Conservation (phyloP, 2,113 vertebrate genomes). For the Dromaius novaehollandiae region DNA sequence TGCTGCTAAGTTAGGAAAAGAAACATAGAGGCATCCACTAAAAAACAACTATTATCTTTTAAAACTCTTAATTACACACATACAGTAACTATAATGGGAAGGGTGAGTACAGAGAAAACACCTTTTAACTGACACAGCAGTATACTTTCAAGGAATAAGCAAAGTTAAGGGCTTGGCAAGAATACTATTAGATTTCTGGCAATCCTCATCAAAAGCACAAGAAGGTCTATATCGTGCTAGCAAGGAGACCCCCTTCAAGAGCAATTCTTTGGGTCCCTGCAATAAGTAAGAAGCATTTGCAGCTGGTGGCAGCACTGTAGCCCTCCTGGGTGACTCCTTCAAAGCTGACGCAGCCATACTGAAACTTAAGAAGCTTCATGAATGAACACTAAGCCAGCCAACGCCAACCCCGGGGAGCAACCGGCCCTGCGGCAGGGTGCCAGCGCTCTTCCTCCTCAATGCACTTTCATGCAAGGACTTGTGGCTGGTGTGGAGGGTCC, state of each 20-base stretch:
- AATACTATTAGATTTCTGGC: background rate
- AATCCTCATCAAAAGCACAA: background rate
- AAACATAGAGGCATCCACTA: background rate
- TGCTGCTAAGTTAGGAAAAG: background rate
- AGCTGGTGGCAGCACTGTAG: background rate
- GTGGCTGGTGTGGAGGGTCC: too few relatives aligned
- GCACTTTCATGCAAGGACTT: background rate
- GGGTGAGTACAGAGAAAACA: background rate
- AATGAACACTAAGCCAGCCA: background rate
- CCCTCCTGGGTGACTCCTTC: background rate
- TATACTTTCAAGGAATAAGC: background rate
- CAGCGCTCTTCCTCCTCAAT: background rate
- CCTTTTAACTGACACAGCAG: background rate
- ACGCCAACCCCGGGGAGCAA: background rate
- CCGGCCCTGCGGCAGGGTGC: too few relatives aligned
- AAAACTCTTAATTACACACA: background rate
- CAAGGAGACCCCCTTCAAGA: background rate
- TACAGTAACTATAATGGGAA: background rate
- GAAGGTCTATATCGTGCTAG: background rate
- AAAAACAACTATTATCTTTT: background rate
- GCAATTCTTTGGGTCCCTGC: background rate
- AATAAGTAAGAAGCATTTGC: background rate
- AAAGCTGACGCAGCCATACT: rapidly evolving
- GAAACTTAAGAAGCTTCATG: background rate
- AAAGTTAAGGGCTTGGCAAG: background rate